These are phyloP conservation scores for Limonius californicus DNA, from an alignment of 1,140 invertebrate species.

Conservation along the genomic window DNA sequence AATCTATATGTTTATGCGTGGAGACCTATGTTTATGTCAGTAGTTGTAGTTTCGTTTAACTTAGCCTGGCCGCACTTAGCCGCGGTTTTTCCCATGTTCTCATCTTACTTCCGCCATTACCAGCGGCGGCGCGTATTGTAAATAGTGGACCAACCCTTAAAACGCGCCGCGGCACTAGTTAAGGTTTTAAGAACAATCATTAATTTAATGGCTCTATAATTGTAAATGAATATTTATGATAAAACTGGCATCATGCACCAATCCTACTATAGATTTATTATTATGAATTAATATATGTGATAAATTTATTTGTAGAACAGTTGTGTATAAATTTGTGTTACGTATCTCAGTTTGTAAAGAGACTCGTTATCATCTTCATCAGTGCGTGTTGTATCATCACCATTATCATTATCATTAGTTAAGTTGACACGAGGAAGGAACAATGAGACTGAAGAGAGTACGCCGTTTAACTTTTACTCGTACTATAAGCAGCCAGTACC, in stretches of 20 bases:
- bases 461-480: slow-evolving; percentile 11
- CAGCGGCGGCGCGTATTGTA: slow-evolving; percentile 38
- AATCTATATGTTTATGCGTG: slow-evolving; percentile 29
- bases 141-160: slow-evolving; percentile 44
- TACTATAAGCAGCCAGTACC: slow-evolving; percentile 14
- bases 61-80: slow-evolving; percentile 1
- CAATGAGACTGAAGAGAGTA: slow-evolving; percentile 40
- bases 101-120: slow-evolving; percentile 42
- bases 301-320: slow-evolving; percentile 46
- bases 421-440: slow-evolving; percentile 33
- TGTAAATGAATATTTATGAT: slow-evolving; percentile 42
- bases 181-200: slow-evolving; percentile 45
- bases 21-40: slow-evolving; percentile 24
- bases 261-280: slow-evolving; percentile 36
- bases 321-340: slow-evolving; percentile 45
- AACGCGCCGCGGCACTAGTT: slow-evolving; percentile 29
- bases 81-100: slow-evolving; percentile 9
- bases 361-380: slow-evolving; percentile 55
- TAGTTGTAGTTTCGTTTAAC: slow-evolving; percentile 19
- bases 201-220: slow-evolving; percentile 43
- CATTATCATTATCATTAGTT: slow-evolving; percentile 14
- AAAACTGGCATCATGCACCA: slow-evolving; percentile 44
- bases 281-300: slow-evolving; percentile 47
- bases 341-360: slow-evolving; percentile 47
- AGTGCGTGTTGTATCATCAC: slow-evolving; percentile 34